Evolutionary conservation across 2,888 invertebrate genomes (phyloP), one percentile per base, ranked within the genome.

Genomic region (Tetrapedia diversipes): DNA sequence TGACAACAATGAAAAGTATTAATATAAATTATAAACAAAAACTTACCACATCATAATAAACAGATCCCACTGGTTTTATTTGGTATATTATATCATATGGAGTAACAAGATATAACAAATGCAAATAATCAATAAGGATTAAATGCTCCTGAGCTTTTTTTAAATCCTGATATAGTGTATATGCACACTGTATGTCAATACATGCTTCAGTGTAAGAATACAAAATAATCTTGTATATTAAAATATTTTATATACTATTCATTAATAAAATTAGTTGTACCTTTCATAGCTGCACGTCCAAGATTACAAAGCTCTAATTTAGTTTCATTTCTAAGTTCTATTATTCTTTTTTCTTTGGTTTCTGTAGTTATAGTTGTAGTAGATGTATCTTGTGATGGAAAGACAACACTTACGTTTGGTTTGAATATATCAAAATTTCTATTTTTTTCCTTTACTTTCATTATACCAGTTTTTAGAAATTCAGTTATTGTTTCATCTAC

Each of bases 61-160:
- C 89, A 53, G 91, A 87, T 74, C 92, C 93, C 41, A 92, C 89
- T 0, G 94, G 94, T 57, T 91, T 92, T 24, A 95, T 90, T 64
- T 93, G 93, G 60, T 93, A 93, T 1, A 93, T 91, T 73, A 95
- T 90, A 86, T 96, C 95, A 89, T 97, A 95, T 16, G 97, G 96
- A 24, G 97, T 96, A 67, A 98, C 95, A 39, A 98, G 92, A 92
- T 96, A 98, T 61, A 99, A 92, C 24, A 99, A 93, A 92, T 99
- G 99, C 43, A 98, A 93, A 87, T 95, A 94, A 82, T 96, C 96
- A 85, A 95, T 92, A 56, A 99, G 93, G 16, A 98, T 96, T 68
- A 99, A 92, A 57, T 95, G 94, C 57, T 94, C 93, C 81, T 96
- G 95, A 0, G 97, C 97, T 64, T 91, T 90, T 77, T 94, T 92